Evolutionary conservation across 2,797 vertebrate genomes (phyloP).

Genomic region (Ciconia nigra): DNA sequence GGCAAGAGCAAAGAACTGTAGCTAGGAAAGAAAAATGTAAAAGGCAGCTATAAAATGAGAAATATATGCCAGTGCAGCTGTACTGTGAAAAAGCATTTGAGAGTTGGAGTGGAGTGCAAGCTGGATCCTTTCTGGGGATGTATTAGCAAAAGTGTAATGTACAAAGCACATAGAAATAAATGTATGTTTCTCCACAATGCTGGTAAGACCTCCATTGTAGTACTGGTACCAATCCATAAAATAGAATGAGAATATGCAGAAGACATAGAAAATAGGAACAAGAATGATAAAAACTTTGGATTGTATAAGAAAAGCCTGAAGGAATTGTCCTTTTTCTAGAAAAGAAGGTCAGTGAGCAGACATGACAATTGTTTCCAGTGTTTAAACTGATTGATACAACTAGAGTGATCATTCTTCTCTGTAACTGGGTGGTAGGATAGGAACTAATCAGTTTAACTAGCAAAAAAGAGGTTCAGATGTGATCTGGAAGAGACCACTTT

Average conservation of each 20-base stretch:
- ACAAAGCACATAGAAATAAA: background rate
- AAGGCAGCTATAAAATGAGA: background rate
- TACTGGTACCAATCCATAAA: background rate
- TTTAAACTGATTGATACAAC: background rate
- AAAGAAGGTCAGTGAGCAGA: background rate
- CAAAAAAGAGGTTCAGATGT: background rate
- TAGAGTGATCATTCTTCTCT: background rate
- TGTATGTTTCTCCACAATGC: background rate
- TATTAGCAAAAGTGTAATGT: background rate
- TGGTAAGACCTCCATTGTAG: background rate
- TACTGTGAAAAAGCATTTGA: background rate
- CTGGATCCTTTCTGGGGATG: background rate
- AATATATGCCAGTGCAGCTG: slow-evolving; percentile 10
- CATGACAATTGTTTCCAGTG: background rate
- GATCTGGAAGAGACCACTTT: background rate
- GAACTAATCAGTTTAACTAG: background rate
- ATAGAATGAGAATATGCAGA: background rate
- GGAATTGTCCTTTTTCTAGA: background rate
- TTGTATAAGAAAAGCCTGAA: background rate
- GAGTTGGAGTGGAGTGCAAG: background rate
- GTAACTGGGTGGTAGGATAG: background rate
- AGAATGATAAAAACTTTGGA: background rate
- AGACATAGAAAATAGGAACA: background rate
- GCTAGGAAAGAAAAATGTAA: background rate
- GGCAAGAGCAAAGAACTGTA: background rate